Base-by-base conservation (phyloP, 2,797 vertebrate genomes). In the Gymnoscopelus microlampas region DNA sequence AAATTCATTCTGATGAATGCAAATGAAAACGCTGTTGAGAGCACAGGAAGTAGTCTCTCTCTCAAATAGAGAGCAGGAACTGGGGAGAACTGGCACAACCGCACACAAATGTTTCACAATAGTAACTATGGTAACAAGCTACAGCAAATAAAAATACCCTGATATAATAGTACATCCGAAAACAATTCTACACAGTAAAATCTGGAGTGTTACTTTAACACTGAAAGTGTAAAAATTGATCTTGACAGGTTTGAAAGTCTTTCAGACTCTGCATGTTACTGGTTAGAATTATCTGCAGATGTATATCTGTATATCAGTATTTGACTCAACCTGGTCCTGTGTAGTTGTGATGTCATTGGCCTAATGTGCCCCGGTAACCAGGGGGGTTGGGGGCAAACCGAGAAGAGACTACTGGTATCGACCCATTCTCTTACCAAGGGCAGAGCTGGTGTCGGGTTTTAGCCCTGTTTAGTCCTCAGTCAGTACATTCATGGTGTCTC, bases 391-490 rank as follows among this genome's bases (percentile, higher is more conserved):
- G 74, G 56, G 83, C 68, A 66, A 85, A 77, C 26, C 1, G 32
- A 32, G 39, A 68, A 80, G 74, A 77, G 76, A 70, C 68, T 82
- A 55, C 65, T 9, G 11, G 58, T 79, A 90, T 89, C n/a, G 85
- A 93, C 87, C 84, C 49, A 60, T 73, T 76, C 79, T 78, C 73
- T 77, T 59, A 60, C 68, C 87, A 91, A 91, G 87, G 90, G 61
- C 90, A 90, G 74, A 68, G 60, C 53, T 32, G 82, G 86, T 91
- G 84, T 92, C 88, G 76, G 76, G 82, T 92, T 88, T 74, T 86
- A 72, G 78, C 83, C 75, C 66, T 47, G 56, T 70, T 80, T 78
- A 53, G 63, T 74, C 80, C 71, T 82, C 66, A 81, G 82, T 73
- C 78, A 63, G 69, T 63, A 68, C 68, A 77, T 76, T 74, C 68